A percentile compares a stretch with the other conserved stretches of the same genome.
phyloP scores from a whole-genome alignment of 1,140 invertebrate genomes.

The Wasmannia auropunctata region DNA sequence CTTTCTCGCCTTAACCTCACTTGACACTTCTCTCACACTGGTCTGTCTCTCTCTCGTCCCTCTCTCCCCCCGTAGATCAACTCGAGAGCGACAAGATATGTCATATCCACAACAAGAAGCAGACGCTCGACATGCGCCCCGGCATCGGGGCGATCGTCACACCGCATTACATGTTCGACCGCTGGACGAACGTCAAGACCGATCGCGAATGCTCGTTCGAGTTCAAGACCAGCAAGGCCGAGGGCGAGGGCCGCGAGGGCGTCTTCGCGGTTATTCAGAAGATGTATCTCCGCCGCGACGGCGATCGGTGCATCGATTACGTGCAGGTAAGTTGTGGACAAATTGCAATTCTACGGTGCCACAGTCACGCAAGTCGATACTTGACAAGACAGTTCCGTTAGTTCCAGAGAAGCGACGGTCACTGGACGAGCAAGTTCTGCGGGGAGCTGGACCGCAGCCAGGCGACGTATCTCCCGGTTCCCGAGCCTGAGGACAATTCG shows the following conservation, averaged over 20 bases:
- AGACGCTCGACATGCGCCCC: background rate
- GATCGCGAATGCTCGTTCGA: conserved; percentile 75
- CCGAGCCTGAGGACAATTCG: conserved; percentile 20
- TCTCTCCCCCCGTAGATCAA: too few species aligned
- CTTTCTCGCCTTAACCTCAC: conserved; percentile 11
- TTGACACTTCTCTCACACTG: too few species aligned
- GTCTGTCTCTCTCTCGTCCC: too few species aligned
- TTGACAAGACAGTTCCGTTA: conserved; percentile 57
- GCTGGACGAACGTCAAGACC: conserved; percentile 56
- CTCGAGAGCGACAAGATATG: conserved; percentile 69
- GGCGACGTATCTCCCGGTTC: conserved; percentile 20
- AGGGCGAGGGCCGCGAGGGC: conserved; percentile 67
- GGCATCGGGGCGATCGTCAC: conserved; percentile 64
- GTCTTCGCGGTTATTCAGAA: conserved; percentile 80
- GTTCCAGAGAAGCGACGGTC: conserved; percentile 74
- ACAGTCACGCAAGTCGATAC: too few species aligned
- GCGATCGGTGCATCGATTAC: conserved; percentile 77
- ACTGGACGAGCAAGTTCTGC: conserved; percentile 72
- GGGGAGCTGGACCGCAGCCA: conserved; percentile 67
- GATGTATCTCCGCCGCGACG: conserved; percentile 75
- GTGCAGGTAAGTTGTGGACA: conserved; percentile 74
- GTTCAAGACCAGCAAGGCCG: conserved; percentile 65
- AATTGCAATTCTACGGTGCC: too few species aligned
- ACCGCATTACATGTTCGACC: conserved; percentile 70
- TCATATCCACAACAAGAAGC: conserved; percentile 55